Evolutionary conservation across 2,797 vertebrate species (phyloP), one percentile per base, ranked within the genome.

Genomic region (Pangasius krempfi): DNA sequence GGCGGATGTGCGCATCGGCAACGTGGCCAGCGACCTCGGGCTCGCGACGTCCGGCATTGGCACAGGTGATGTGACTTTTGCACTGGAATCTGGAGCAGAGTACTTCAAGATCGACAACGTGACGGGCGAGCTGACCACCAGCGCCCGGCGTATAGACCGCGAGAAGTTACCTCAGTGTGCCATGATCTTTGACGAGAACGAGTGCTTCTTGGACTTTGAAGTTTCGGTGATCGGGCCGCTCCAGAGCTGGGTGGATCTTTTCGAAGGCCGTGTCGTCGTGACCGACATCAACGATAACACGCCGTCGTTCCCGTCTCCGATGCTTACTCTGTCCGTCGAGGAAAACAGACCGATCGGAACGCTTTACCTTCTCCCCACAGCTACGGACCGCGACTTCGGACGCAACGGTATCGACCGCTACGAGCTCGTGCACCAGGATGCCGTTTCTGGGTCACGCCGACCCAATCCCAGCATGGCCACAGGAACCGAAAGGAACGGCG

Each of bases 241-340:
- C 87, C 98, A 99, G 95, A 99, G 98, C 95, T 99, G 98, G 98
- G 98, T 99, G 85, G 97, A 99, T 94, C 96, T 99, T 87, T 98
- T 99, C 37, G 98, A 99, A 92, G 98, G 98, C 62, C 95, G 97
- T 20, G 97, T 99, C 91, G 96, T 99, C 90, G 96, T 99, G 84
- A 96, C 98, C 50, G 98, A 99, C 94, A 98, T 99, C 93, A 99
- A 99, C 62, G 98, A 99, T 94, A 99, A 99, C 96, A 98, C 98
- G 13, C 98, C 98, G 47, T 97, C 97, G 81, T 99, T 99, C 93
- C 98, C 98, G 2, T 99, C 98, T 54, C 97, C 98, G 0, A 97
- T 99, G 73, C 97, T 99, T 20, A 98, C 97, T 6, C 96, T 99
- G n/a, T 98, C 98, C 0, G 98, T 99, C 40, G 98, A 99, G 94